Base-by-base conservation (phyloP, 2,888 invertebrate genomes). In the Branchellion lobata region DNA sequence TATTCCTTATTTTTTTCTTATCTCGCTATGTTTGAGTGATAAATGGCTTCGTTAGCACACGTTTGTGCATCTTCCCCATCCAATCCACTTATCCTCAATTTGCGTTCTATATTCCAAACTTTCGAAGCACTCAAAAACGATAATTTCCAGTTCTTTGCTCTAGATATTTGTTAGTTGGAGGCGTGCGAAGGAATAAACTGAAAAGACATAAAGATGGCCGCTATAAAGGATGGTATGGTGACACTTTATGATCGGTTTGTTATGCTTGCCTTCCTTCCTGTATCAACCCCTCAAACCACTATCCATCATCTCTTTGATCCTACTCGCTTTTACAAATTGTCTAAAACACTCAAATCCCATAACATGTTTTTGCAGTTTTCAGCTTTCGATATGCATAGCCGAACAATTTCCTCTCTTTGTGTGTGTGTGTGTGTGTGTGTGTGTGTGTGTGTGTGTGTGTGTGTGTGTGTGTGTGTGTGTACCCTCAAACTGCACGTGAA, bases 11-110 rank as follows among this genome's bases (percentile, higher is more conserved):
- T 57, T 57, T n/a, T n/a, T 57, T 57, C 61, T 57, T 57, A 57
- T 57, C 61, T 57, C 61, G 21, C 8, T 14, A 40, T 40, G 40
- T 40, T 40, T 8, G 21, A 57, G 24, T 57, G 61, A 57, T 57
- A 57, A 57, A 57, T 57, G 24, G 61, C 61, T 57, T 18, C 24
- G 21, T 57, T 57, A 57, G 61, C 61, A 57, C 61, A 57, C 14
- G 61, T 24, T 18, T n/a, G 24, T 18, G 61, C 61, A 24, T 57
- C 61, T 3, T 57, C 61, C n/a, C 61, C 61, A 14, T 24, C 21
- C 5, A 57, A 57, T 57, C 61, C 61, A 57, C 24, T 57, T 57
- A 57, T 57, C n/a, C 61, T 24, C 61, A 57, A 57, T 57, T 57
- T 57, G 61, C 61, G 61, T 8, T 24, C 24, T n/a, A 57, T 24